Percentiles rank a stretch among this genome's conserved stretches.
Evolutionary conservation across 2,888 invertebrate genomes (phyloP).

Genomic region (Teleogryllus oceanicus): DNA sequence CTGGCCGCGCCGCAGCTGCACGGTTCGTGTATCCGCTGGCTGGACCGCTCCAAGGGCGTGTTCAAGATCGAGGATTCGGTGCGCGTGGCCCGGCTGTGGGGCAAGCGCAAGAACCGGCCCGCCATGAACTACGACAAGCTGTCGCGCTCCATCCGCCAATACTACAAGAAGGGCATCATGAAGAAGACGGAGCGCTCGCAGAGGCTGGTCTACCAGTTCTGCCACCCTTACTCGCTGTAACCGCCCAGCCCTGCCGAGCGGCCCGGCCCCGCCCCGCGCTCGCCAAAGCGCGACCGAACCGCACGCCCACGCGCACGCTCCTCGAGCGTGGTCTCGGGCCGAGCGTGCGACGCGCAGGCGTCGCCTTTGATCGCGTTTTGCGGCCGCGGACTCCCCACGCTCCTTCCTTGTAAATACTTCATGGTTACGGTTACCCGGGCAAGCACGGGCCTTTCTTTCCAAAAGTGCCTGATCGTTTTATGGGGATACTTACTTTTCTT

Average conservation of each 20-base stretch:
- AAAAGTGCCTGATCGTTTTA: no score
- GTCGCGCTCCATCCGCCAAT: slow-evolving; percentile 94
- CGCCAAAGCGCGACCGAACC: no score
- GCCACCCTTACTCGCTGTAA: slow-evolving; percentile 87
- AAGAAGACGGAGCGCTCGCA: slow-evolving; percentile 98
- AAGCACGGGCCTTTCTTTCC: no score
- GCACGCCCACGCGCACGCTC: no score
- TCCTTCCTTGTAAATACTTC: no score
- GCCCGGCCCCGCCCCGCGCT: no score
- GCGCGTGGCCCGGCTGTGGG: slow-evolving; percentile 96
- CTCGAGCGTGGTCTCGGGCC: no score
- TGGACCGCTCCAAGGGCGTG: slow-evolving; percentile 88
- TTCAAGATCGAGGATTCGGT: slow-evolving; percentile 99
- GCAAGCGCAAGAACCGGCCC: slow-evolving; percentile 94
- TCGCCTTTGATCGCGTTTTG: no score
- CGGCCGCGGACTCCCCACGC: no score
- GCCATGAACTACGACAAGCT: slow-evolving; percentile 99
- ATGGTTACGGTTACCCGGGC: no score
- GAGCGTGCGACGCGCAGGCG: no score
- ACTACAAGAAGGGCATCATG: slow-evolving; percentile 99
- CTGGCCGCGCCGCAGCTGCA: slow-evolving; percentile 82
- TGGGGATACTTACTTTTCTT: background rate
- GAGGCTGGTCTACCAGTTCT: slow-evolving; percentile 97
- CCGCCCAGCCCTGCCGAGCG: slow-evolving; percentile 28
- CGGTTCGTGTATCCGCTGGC: slow-evolving; percentile 94